Conservation (phyloP, 2,113 vertebrate species). For the Seriola aureovittata region DNA sequence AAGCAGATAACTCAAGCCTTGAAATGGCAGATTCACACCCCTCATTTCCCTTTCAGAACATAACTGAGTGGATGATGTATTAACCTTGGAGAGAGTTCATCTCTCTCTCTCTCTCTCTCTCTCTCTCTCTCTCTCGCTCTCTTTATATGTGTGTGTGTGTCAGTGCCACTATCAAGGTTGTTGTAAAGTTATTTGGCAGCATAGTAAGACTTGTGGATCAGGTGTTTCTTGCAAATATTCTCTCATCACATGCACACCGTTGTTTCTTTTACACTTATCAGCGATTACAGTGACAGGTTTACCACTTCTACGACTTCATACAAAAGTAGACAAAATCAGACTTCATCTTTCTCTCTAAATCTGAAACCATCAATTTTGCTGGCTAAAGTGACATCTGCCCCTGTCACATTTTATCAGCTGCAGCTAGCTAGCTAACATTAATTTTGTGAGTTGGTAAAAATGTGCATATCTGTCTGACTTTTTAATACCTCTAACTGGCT, state of each 20-base stretch:
- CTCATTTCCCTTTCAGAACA: conserved; percentile 14
- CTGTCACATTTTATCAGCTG: background rate
- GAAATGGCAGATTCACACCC: conserved; percentile 14
- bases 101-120: background rate
- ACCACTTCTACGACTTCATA: too few species aligned
- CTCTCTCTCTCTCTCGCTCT: background rate
- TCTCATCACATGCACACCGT: background rate
- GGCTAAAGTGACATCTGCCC: background rate
- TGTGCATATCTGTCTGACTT: too few species aligned
- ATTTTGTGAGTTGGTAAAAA: too few species aligned
- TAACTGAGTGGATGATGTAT: background rate
- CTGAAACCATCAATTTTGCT: background rate
- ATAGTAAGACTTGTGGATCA: background rate
- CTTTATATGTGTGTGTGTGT: background rate
- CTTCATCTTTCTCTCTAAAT: background rate
- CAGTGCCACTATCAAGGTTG: background rate
- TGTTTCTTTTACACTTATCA: background rate
- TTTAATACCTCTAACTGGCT: background rate
- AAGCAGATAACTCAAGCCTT: conserved; percentile 1
- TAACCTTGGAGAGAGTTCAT: background rate
- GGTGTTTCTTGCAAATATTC: background rate
- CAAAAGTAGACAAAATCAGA: too few species aligned
- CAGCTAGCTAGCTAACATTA: too few species aligned
- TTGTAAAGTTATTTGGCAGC: background rate
- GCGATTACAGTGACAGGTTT: too few species aligned